These are phyloP conservation scores for Craniophora ligustri DNA, from an alignment of 2,888 invertebrate species.

Conservation along the genomic window DNA sequence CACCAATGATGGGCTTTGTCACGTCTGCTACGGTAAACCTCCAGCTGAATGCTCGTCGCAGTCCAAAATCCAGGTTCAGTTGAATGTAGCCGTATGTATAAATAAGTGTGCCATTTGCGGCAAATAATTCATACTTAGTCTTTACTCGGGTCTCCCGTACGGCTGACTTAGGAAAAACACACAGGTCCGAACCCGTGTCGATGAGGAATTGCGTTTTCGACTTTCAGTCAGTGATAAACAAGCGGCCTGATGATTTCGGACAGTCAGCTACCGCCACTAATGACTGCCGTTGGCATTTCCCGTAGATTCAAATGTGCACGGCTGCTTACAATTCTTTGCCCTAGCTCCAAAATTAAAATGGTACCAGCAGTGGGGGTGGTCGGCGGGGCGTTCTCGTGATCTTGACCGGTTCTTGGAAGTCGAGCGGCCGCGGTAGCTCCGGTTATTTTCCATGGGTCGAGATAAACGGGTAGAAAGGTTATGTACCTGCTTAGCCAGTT, in stretches of 20 bases:
- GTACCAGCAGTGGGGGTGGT: neutral
- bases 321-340: neutral
- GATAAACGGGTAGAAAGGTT: too few relatives aligned
- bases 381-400: neutral
- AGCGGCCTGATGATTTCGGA: neutral
- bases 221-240: neutral
- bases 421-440: neutral
- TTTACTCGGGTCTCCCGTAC: neutral
- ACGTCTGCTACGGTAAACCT: too few relatives aligned
- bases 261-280: neutral
- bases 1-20: too few relatives aligned
- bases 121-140: neutral
- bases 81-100: too few relatives aligned
- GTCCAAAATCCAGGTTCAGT: too few relatives aligned
- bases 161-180: neutral
- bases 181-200: neutral
- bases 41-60: too few relatives aligned
- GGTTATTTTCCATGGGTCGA: neutral
- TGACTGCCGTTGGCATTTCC: slow-evolving; percentile 1
- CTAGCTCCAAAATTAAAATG: neutral
- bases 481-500: neutral
- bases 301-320: neutral
- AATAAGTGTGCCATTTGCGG: neutral
- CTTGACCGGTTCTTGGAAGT: neutral
- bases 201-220: neutral